These are phyloP conservation scores for Orthosia cruda DNA, from an alignment of 2,888 invertebrate species.

Conservation along the genomic window DNA sequence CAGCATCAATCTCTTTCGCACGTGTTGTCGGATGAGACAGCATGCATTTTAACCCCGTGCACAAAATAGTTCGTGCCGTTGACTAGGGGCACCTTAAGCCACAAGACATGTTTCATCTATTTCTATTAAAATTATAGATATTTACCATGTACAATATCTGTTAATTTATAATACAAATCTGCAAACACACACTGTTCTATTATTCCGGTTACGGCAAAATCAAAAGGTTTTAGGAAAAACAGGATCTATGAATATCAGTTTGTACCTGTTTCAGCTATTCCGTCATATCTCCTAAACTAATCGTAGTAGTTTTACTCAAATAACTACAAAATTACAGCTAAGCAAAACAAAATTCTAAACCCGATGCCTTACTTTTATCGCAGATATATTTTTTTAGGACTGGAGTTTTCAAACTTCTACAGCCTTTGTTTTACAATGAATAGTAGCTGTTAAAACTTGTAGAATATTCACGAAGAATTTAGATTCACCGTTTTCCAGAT, in stretches of 20 bases:
- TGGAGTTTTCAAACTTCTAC: constrained; percentile 29
- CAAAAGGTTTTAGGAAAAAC: background rate
- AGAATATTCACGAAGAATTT: constrained; percentile 44
- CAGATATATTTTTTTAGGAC: constrained; percentile 29
- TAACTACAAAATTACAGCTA: background rate
- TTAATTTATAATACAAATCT: background rate
- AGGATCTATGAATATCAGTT: no score
- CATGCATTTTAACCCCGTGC: no score
- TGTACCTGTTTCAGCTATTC: background rate
- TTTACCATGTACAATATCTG: no score
- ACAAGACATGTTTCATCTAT: no score
- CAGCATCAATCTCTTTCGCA: no score
- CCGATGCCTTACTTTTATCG: background rate
- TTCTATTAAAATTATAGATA: no score
- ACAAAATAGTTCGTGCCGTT: no score
- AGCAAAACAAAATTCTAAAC: background rate
- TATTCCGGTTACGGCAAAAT: no score
- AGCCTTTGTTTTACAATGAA: constrained; percentile 50
- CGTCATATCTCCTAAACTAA: background rate
- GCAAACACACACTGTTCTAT: no score
- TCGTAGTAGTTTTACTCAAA: no score
- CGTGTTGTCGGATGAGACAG: no score
- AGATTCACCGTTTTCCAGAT: constrained; percentile 33
- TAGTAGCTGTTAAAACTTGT: constrained; percentile 64
- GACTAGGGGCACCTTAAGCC: no score